A percentile compares a stretch with the other conserved stretches of the same genome.
Evolutionary conservation across 2,888 invertebrate genomes (phyloP).

Genomic region (Lithophane socia): DNA sequence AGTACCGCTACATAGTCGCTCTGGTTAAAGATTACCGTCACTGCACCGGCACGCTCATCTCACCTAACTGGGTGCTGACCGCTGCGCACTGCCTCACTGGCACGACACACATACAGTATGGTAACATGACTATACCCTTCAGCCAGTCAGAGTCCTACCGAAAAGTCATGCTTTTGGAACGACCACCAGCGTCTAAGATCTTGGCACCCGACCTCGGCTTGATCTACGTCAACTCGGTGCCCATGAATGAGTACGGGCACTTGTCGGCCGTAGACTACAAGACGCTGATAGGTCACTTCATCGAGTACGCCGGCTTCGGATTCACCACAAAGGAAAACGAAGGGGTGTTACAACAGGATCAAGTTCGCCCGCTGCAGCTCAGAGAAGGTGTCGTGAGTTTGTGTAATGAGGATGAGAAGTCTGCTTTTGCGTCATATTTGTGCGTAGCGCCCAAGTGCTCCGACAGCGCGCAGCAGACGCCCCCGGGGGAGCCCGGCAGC

Average conservation of each 20-base stretch:
- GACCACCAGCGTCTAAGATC: constrained; percentile 1
- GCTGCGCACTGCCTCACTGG: constrained; percentile 20
- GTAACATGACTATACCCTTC: constrained; percentile 1
- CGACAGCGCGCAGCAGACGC: not conserved
- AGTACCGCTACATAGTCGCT: constrained; percentile 27
- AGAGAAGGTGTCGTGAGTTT: constrained; percentile 17
- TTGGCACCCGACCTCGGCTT: constrained; percentile 35
- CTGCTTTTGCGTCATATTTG: not conserved
- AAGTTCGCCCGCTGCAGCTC: not conserved
- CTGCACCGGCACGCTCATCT: constrained; percentile 45
- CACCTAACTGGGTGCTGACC: constrained; percentile 40
- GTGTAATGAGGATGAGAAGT: not conserved
- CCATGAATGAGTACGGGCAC: not conserved
- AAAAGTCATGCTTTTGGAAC: not conserved
- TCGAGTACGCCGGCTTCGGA: constrained; percentile 19
- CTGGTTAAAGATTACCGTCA: not conserved
- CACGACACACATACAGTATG: constrained; percentile 30
- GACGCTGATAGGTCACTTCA: constrained; percentile 11
- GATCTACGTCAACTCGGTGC: constrained; percentile 18
- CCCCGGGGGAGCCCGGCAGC: constrained; percentile 20
- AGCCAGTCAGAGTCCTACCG: not conserved
- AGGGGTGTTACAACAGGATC: not conserved
- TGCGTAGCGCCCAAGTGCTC: constrained; percentile 36
- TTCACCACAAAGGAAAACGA: not conserved
- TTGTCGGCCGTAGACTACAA: constrained; percentile 45